Evolutionary conservation across 2,113 vertebrate species (phyloP), one percentile per base, ranked within the genome.

Genomic region (Cnemophilus loriae): DNA sequence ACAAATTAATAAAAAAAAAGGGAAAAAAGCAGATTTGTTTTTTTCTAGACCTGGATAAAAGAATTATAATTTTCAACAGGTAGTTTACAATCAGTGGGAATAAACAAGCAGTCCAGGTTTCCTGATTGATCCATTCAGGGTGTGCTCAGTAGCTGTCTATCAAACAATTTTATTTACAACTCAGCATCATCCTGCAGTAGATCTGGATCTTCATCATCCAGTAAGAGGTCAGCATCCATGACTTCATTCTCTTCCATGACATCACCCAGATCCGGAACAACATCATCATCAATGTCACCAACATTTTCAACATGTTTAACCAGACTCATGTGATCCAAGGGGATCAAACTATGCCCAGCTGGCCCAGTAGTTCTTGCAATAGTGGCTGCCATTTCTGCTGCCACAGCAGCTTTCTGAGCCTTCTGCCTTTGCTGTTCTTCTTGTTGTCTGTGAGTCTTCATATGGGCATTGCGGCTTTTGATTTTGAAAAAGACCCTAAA

Each of bases 381-480:
- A 6, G 98, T 97, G 86, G 98, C 98, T 69, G 98, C 98, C 97
- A 98, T 98, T 70, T 98, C 97, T 7, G 98, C 98, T 10, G 98
- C 98, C 24, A 98, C 98, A n/a, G 98, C 97, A 9, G 98, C 98
- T 92, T 98, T 98, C 89, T 98, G 98, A 20, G 98, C 98, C 79
- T 98, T 98, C 77, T 98, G 98, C 71, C 98, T 97, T 91, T 98
- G 98, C 73, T 98, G 97, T n/a, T 99, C 98, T 74, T 99, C 99
- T 39, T 98, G 97, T 96, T 99, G 99, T 42, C 98, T 97, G 96
- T 99, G 99, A 15, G 98, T 99, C 93, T 99, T 99, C 99, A 99
- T 99, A 95, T 99, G 99, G 22, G 99, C 99, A 17, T 99, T 99
- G 55, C 98, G 98, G 96, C 99, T 99, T 98, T 99, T 99, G 96